Conservation (phyloP, 2,797 vertebrate genomes). For the Microcaecilia unicolor region DNA sequence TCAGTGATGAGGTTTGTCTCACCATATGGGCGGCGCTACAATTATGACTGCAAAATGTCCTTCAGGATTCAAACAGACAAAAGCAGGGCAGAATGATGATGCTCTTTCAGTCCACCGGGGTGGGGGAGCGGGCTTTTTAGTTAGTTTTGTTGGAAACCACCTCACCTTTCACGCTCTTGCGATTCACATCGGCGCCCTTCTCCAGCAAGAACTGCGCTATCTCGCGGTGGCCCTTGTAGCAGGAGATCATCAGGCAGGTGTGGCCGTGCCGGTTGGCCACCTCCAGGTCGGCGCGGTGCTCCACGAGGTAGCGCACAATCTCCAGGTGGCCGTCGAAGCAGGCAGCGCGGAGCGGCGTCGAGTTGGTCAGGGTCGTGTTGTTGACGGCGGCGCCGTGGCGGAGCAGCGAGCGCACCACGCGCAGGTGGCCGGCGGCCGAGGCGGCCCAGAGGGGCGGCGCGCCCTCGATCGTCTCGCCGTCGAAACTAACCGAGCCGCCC, state of each 20-base stretch:
- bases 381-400: conserved; percentile 93
- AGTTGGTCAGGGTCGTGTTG: conserved; percentile 95
- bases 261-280: conserved; percentile 96
- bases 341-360: conserved; percentile 85
- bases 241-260: conserved; percentile 97
- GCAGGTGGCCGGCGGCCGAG: conserved; percentile 87
- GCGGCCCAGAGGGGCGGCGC: conserved; percentile 93
- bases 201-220: conserved; percentile 94
- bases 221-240: conserved; percentile 96
- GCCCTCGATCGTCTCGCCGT: conserved; percentile 94
- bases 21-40: too few species aligned
- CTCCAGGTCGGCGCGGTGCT: conserved; percentile 92
- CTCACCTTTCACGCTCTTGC: conserved; percentile 96
- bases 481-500: conserved; percentile 93
- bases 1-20: too few species aligned
- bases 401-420: conserved; percentile 88
- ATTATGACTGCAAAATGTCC: too few species aligned
- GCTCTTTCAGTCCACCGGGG: too few species aligned
- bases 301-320: conserved; percentile 92
- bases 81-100: too few species aligned
- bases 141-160: too few species aligned
- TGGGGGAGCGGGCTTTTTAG: too few species aligned
- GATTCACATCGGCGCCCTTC: conserved; percentile 93
- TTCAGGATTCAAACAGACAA: too few species aligned
- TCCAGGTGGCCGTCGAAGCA: conserved; percentile 96